Conservation (phyloP, 2,888 invertebrate genomes). For the Thymelicus acteon region DNA sequence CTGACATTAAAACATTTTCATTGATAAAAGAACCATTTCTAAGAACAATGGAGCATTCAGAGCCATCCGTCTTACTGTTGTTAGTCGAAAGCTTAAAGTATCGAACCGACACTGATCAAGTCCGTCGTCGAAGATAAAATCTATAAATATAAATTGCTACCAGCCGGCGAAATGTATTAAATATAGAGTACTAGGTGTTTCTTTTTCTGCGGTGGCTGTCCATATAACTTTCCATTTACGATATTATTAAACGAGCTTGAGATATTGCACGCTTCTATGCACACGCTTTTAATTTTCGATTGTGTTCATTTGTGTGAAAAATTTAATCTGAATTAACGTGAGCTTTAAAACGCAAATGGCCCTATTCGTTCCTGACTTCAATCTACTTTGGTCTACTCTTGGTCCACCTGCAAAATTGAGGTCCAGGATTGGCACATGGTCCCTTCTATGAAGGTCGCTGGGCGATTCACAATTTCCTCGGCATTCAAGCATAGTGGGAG, state of each 20-base stretch:
- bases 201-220: slow-evolving; percentile 43
- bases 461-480: too few relatives aligned
- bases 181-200: slow-evolving; percentile 38
- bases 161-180: slow-evolving; percentile 40
- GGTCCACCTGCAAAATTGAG: too few relatives aligned
- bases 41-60: slow-evolving; percentile 13
- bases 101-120: slow-evolving; percentile 43
- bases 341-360: too few relatives aligned
- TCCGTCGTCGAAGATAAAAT: slow-evolving; percentile 35
- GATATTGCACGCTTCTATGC: slow-evolving; percentile 19
- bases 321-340: not conserved
- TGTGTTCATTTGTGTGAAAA: not conserved
- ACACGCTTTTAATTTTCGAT: slow-evolving; percentile 2
- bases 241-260: slow-evolving; percentile 29
- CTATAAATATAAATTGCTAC: slow-evolving; percentile 43
- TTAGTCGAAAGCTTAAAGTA: slow-evolving; percentile 38
- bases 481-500: too few relatives aligned
- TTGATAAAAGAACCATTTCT: slow-evolving; percentile 16
- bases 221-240: slow-evolving; percentile 43
- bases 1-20: slow-evolving; percentile 3
- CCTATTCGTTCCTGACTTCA: too few relatives aligned
- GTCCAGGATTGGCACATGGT: too few relatives aligned
- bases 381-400: too few relatives aligned
- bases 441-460: too few relatives aligned
- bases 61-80: slow-evolving; percentile 25